Percentiles rank a stretch among this genome's conserved stretches.
phyloP scores from a whole-genome alignment of 2,888 invertebrate species.

The Leucophenga maculata region DNA sequence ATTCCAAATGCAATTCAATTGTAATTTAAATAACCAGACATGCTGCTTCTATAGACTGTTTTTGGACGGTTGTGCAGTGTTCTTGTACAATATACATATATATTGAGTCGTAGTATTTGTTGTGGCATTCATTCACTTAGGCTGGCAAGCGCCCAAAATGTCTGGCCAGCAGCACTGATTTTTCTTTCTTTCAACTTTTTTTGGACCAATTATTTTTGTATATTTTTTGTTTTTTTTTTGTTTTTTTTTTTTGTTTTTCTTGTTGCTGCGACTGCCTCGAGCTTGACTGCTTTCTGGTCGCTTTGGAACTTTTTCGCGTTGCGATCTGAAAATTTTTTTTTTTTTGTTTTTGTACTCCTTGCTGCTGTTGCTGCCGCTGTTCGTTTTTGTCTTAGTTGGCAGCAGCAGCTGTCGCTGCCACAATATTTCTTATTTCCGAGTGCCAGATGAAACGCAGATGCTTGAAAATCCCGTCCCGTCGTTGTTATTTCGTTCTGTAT shows the following conservation, averaged over 20 bases:
- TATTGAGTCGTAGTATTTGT: background rate
- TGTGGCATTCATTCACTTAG: slow-evolving; percentile 28
- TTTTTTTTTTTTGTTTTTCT: background rate
- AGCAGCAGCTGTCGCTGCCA: slow-evolving; percentile 59
- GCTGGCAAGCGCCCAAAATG: slow-evolving; percentile 65
- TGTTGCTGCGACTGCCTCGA: slow-evolving; percentile 8
- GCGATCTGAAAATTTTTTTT: slow-evolving; percentile 28
- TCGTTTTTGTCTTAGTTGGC: slow-evolving; percentile 35
- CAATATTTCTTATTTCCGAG: slow-evolving; percentile 64
- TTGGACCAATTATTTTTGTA: background rate
- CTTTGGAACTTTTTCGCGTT: slow-evolving; percentile 26
- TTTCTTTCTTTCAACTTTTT: slow-evolving; percentile 20
- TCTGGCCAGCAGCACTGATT: slow-evolving; percentile 44
- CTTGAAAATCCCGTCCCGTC: slow-evolving; percentile 46
- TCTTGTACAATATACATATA: too few relatives aligned
- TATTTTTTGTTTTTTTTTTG: slow-evolving; percentile 1
- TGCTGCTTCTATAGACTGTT: too few relatives aligned
- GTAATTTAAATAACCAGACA: background rate
- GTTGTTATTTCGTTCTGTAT: background rate
- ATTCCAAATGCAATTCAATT: background rate
- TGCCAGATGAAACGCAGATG: slow-evolving; percentile 71
- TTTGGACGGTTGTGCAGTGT: too few relatives aligned
- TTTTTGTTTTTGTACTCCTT: background rate
- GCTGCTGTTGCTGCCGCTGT: background rate
- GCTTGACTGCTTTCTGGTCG: slow-evolving; percentile 17